Base-by-base conservation (phyloP, 2,113 vertebrate genomes). In the Taurulus bubalis region DNA sequence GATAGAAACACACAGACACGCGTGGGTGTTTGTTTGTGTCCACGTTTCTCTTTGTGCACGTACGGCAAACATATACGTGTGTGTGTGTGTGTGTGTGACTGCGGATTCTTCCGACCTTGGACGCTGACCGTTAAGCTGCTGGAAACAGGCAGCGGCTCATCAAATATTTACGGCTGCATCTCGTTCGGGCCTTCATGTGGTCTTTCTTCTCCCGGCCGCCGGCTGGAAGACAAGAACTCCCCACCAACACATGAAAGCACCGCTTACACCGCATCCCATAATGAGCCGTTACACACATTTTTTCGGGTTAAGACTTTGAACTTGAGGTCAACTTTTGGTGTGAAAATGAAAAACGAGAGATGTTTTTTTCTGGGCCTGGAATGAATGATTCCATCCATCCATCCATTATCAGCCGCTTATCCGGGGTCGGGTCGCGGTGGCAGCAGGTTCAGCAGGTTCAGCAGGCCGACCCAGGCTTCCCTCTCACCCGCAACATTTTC, bases 161-260 rank as follows among this genome's bases (percentile, higher is more conserved):
- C 87, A 92, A 90, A 89, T 92, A 92, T 92, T 92, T 89, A 92
- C 79, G 1, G 84, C 87, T 79, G 64, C 71, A 82, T 92, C 91
- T 92, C 80, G 85, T 81, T 85, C 84, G 81, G 84, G 87, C 77
- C 75, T 80, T 88, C 55, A 80, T 88, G 87, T 75, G 83, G 65
- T 75, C 77, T 82, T 71, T 83, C 78, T 66, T 87, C 59, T 70
- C 1, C 38, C 24, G 56, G 85, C 87, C 74, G 67, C n/a, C 4
- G 84, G 82, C 77, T 45, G 51, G 53, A n/a, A 12, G 40, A 8
- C 59, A 72, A 4, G 64, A 49, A 15, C 26, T 55, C 63, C 3
- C 65, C 6, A 6, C 14, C 4, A 80, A 79, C 70, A 67, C 38
- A 36, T 64, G 22, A 63, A 71, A 38, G 53, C 51, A 34, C 2